Evolutionary conservation across 2,888 invertebrate species (phyloP), one percentile per base, ranked within the genome.

Genomic region (Mythimna pallens): DNA sequence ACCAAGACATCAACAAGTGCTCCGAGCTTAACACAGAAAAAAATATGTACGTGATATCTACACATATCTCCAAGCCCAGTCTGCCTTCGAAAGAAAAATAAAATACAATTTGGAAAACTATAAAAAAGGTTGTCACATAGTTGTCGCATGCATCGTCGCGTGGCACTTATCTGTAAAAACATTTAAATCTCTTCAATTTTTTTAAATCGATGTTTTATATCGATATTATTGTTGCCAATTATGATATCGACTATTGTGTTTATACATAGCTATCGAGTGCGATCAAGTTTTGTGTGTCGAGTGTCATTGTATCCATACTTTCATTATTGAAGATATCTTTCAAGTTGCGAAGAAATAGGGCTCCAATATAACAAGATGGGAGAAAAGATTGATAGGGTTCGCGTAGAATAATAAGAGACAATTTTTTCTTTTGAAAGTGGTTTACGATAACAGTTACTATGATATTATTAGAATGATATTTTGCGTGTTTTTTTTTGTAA

Each of bases 231-330:
- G 55, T 69, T 76, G 30, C 63, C 76, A 73, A 70, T 78, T 68
- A 79, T 40, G 65, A 25, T 72, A 50, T 69, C 65, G 58, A 70
- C 40, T 66, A 43, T 73, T 55, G 61, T 55, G 50, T 61, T 43
- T 3, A 47, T 76, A 68, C 65, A 59, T 54, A 36, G 58, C 17
- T 54, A 36, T 73, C 54, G 59, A 78, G 74, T 65, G 57, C 63
- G 76, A 76, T 78, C 74, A 57, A 70, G 72, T 81, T 85, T 71
- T 80, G 65, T 79, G 68, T 72, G 65, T 83, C 77, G 68, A 76
- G 81, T 76, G 76, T 76, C 74, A 79, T 81, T 73, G 74, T 84
- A 71, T 70, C 65, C 63, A 59, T 69, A 74, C 69, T 81, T 78
- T 74, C 73, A 72, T 76, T 73, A 84, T 68, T 57, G 72, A 67